Evolutionary conservation across 2,113 vertebrate genomes (phyloP).

Genomic region (Caranx melampygus): DNA sequence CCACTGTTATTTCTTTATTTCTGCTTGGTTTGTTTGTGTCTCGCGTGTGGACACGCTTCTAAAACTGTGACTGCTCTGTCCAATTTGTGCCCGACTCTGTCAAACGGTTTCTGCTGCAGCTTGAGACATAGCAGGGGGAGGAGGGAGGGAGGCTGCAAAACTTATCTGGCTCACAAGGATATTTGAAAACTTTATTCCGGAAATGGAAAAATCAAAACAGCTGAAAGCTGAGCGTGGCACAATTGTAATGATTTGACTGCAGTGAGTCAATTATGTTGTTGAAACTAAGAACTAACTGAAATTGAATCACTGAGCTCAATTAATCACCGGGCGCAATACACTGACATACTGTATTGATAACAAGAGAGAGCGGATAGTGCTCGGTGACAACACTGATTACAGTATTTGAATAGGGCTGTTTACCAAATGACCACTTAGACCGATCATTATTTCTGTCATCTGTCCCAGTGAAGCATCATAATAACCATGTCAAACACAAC

Average conservation of each 20-base stretch:
- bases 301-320: slow-evolving; percentile 18
- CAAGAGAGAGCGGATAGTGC: not conserved
- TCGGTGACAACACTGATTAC: not conserved
- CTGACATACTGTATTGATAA: not conserved
- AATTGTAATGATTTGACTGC: slow-evolving; percentile 22
- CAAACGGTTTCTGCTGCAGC: slow-evolving; percentile 8
- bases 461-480: not conserved
- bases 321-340: slow-evolving; percentile 11
- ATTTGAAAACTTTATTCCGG: slow-evolving; percentile 8
- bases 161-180: not conserved
- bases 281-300: slow-evolving; percentile 24
- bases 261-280: slow-evolving; percentile 20
- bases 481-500: not conserved
- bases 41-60: not conserved
- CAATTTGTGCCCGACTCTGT: slow-evolving; percentile 32
- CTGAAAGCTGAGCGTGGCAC: slow-evolving; percentile 18
- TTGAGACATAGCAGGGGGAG: not conserved
- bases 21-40: slow-evolving; percentile 3
- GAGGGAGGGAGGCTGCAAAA: not conserved
- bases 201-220: slow-evolving; percentile 4
- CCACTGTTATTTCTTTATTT: slow-evolving; percentile 11
- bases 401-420: not conserved
- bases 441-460: not conserved
- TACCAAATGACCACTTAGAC: slow-evolving; percentile 10
- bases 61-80: slow-evolving; percentile 13